Evolutionary conservation across 2,797 vertebrate species (phyloP).

Genomic region (Pseudopleuronectes americanus): DNA sequence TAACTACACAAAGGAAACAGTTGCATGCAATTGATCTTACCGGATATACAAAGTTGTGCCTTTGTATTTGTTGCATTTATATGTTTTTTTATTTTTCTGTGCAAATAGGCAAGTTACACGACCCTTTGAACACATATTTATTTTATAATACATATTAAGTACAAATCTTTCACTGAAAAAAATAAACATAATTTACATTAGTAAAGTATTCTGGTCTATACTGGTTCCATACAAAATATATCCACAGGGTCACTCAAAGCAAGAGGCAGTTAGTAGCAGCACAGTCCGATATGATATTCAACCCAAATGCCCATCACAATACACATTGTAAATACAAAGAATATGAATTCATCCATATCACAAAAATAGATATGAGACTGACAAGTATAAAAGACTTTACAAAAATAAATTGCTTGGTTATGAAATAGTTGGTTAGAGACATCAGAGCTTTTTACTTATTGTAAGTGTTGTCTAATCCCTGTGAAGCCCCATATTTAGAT

Average conservation of each 20-base stretch:
- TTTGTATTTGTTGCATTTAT: background rate
- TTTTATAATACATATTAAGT: conserved; percentile 64
- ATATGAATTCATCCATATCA: conserved; percentile 37
- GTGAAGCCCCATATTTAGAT: conserved; percentile 32
- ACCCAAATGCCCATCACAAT: conserved; percentile 45
- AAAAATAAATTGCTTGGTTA: conserved; percentile 43
- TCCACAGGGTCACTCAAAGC: conserved; percentile 50
- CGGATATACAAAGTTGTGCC: background rate
- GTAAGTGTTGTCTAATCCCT: conserved; percentile 18
- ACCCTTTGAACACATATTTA: conserved; percentile 56
- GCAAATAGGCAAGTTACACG: conserved; percentile 18
- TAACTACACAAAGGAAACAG: background rate
- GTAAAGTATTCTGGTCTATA: conserved; percentile 26
- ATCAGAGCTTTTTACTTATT: conserved; percentile 8
- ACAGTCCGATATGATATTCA: conserved; percentile 51
- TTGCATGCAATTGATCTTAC: background rate
- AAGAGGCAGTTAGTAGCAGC: conserved; percentile 62
- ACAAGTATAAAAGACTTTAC: conserved; percentile 48
- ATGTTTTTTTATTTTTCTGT: background rate
- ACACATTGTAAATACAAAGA: conserved; percentile 48
- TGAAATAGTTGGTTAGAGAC: conserved; percentile 17
- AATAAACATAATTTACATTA: conserved; percentile 52
- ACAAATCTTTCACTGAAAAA: conserved; percentile 65
- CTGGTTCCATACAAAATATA: conserved; percentile 54
- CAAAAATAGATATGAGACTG: conserved; percentile 45